phyloP scores from a whole-genome alignment of 2,888 invertebrate species.

The Napeogenes sylphis region DNA sequence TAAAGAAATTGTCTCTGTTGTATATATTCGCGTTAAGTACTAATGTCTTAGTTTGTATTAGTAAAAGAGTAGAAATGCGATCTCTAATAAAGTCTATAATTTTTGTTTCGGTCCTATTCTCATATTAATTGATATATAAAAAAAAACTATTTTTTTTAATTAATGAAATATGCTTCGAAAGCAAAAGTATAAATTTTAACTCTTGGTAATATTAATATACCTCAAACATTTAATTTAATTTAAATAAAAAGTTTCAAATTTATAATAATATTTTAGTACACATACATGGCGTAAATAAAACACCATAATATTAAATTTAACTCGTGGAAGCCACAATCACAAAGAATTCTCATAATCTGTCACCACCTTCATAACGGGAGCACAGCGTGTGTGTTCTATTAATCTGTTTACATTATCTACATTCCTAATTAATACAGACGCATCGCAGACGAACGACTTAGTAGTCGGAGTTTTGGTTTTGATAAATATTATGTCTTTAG shows the following conservation, averaged over 20 bases:
- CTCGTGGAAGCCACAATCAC: slow-evolving; percentile 28
- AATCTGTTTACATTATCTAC: slow-evolving; percentile 30
- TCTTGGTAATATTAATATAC: no score
- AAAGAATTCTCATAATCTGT: slow-evolving; percentile 46
- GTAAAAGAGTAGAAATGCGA: background rate
- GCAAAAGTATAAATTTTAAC: background rate
- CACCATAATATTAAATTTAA: background rate
- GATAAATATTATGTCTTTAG: background rate
- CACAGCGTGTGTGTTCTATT: slow-evolving; percentile 42
- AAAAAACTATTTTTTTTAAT: no score
- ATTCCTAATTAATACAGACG: slow-evolving; percentile 29
- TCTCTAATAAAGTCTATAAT: no score
- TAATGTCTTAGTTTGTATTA: background rate
- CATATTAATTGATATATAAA: no score
- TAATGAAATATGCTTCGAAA: background rate
- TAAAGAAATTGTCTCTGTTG: slow-evolving; percentile 61
- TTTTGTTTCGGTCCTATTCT: no score
- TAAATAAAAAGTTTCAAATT: no score
- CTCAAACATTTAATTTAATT: no score
- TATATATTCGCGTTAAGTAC: background rate
- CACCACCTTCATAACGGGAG: slow-evolving; percentile 48
- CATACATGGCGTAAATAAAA: background rate
- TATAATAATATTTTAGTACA: no score
- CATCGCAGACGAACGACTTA: background rate
- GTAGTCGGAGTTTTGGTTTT: slow-evolving; percentile 7